A percentile compares a stretch with the other conserved stretches of the same genome.
phyloP scores from a whole-genome alignment of 2,888 invertebrate genomes.

The Macrostomum cliftonense region DNA sequence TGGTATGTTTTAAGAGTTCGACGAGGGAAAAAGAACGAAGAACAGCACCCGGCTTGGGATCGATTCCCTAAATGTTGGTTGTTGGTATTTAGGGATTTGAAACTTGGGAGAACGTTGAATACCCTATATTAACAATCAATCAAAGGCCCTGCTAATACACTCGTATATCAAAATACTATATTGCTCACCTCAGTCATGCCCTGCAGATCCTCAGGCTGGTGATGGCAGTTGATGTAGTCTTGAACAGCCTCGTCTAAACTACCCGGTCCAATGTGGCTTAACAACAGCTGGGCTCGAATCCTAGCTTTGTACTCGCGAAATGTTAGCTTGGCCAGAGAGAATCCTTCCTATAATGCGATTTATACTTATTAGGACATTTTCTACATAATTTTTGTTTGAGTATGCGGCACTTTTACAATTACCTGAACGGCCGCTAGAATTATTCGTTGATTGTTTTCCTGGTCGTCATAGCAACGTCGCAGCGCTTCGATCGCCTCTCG shows the following conservation, averaged over 20 bases:
- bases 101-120: too few relatives aligned
- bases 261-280: conserved; percentile 30
- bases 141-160: too few relatives aligned
- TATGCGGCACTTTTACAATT: too few relatives aligned
- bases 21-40: too few relatives aligned
- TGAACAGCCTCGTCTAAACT: conserved; percentile 36
- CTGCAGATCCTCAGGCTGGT: conserved; percentile 32
- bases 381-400: too few relatives aligned
- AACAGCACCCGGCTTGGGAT: too few relatives aligned
- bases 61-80: too few relatives aligned
- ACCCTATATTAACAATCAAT: too few relatives aligned
- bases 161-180: too few relatives aligned
- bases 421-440: conserved; percentile 31
- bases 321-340: conserved; percentile 28
- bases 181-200: conserved; percentile 30
- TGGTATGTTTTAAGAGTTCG: too few relatives aligned
- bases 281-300: conserved; percentile 30
- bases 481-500: conserved; percentile 35
- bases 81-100: too few relatives aligned
- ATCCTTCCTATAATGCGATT: conserved; percentile 26
- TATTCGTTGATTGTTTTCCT: conserved; percentile 35
- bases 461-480: conserved; percentile 27
- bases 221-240: conserved; percentile 35
- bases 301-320: conserved; percentile 36
- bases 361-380: too few relatives aligned